Evolutionary conservation across 2,888 invertebrate species (phyloP), one percentile per base, ranked within the genome.

Genomic region (Rhimphoctona megacephalus): DNA sequence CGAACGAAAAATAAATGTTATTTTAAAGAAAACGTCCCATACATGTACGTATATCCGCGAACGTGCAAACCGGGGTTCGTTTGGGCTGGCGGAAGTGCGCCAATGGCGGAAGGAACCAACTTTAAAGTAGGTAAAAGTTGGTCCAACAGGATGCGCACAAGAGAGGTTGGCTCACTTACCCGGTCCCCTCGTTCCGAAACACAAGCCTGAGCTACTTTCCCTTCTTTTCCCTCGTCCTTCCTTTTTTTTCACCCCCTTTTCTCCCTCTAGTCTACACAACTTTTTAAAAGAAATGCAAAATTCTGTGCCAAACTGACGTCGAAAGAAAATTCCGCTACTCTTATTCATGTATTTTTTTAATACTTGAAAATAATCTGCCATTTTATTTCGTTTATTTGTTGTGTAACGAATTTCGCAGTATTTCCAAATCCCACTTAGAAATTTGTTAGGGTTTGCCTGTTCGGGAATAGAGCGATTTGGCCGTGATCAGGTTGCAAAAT

Each of bases 41-140:
- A 36, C 6, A 25, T 46, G 8, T 17, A 17, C 2, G 33, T 33
- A 66, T 78, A 54, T 30, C 30, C 17, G 30, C 17, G 52, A 25
- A 39, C 43, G 69, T 69, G 43, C 43, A 70, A 30, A 61, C 61
- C 43, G 36, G 49, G 22, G 25, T 39, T 54, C 36, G 81, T 52
- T 57, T 25, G 43, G 25, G 49, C 30, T 17, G 5, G 22, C 52
- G 76, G 81, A 85, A 81, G 74, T 70, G 70, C 80, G 61, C 49
- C 69, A 61, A 39, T 61, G 66, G 57, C 74, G 74, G 74, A 80
- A 84, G 67, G 39, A 70, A 72, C 80, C 33, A 81, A 85, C 64
- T 85, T 85, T 81, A 77, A 85, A 85, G 80, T 77, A 85, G 85
- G 81, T 76, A 79, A 81, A 85, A 85, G 64, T 85, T 85, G 85